Evolutionary conservation across 2,888 invertebrate genomes (phyloP).

Genomic region (Euphydryas editha): DNA sequence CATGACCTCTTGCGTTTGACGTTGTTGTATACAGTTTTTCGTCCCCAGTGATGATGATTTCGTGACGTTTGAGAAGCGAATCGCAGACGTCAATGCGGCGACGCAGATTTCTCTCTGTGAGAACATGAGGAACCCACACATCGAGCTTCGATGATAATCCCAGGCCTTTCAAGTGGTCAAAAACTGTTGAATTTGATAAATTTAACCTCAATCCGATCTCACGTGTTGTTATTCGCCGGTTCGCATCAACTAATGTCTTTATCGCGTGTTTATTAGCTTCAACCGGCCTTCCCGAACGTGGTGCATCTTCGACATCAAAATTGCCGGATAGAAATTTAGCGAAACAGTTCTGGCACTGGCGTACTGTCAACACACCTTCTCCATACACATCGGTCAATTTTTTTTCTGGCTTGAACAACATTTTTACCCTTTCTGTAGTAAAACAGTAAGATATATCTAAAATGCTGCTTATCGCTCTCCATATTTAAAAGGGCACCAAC

Average conservation of each 20-base stretch:
- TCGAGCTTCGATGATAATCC: constrained; percentile 39
- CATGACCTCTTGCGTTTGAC: background rate
- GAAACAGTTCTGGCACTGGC: constrained; percentile 41
- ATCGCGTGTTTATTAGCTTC: constrained; percentile 22
- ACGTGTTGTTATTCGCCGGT: constrained; percentile 43
- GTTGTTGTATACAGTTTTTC: constrained; percentile 37
- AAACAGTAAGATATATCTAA: constrained; percentile 21
- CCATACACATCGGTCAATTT: background rate
- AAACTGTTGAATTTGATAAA: constrained; percentile 29
- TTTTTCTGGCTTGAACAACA: constrained; percentile 8
- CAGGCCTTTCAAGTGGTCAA: constrained; percentile 41
- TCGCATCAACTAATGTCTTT: constrained; percentile 44
- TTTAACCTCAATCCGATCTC: constrained; percentile 44
- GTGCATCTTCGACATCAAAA: constrained; percentile 45
- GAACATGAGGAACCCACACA: constrained; percentile 39
- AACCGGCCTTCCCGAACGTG: constrained; percentile 35
- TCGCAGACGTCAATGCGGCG: constrained; percentile 12
- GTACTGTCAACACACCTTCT: constrained; percentile 7
- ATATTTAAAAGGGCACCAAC: constrained; percentile 42
- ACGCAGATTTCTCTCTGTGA: constrained; percentile 3
- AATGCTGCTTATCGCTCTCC: constrained; percentile 36
- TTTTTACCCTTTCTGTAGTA: constrained; percentile 14
- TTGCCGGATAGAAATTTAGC: constrained; percentile 45
- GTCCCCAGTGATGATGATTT: constrained; percentile 17
- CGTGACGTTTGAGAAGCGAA: constrained; percentile 14